Percentiles rank a stretch among this genome's conserved stretches.
These are phyloP conservation scores for Siniperca scherzeri DNA, from an alignment of 2,797 vertebrate genomes.

Conservation along the genomic window DNA sequence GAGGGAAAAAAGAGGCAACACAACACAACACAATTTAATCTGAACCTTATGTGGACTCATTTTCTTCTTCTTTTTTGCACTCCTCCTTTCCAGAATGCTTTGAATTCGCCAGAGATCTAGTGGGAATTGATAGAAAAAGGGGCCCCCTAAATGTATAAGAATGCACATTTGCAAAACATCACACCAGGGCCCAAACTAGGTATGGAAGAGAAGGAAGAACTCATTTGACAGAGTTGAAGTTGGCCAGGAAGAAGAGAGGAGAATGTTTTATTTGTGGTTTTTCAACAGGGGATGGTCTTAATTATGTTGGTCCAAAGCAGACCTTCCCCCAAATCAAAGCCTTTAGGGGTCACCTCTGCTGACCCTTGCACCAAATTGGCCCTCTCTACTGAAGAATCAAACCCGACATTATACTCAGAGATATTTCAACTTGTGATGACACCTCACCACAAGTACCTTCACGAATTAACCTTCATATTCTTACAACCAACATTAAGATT, in stretches of 20 bases:
- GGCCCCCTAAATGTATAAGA: constrained; percentile 75
- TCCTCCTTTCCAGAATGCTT: constrained; percentile 71
- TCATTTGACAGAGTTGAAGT: constrained; percentile 39
- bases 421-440: neutral
- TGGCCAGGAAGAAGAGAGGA: constrained; percentile 25
- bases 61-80: constrained; percentile 54
- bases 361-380: constrained; percentile 31
- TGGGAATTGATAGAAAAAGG: constrained; percentile 68
- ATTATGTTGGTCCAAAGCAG: constrained; percentile 74
- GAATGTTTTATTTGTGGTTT: constrained; percentile 56
- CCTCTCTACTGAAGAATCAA: constrained; percentile 13
- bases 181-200: constrained; percentile 56
- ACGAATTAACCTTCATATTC: neutral
- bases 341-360: constrained; percentile 56
- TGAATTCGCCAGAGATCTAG: constrained; percentile 70
- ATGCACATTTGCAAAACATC: constrained; percentile 82
- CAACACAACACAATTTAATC: constrained; percentile 84
- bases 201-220: constrained; percentile 46
- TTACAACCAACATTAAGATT: neutral
- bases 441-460: neutral
- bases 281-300: constrained; percentile 64
- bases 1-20: constrained; percentile 69
- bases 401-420: neutral
- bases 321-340: constrained; percentile 60
- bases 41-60: constrained; percentile 83